Base-by-base conservation (phyloP, 2,797 vertebrate species). In the Dromococcyx pavoninus region DNA sequence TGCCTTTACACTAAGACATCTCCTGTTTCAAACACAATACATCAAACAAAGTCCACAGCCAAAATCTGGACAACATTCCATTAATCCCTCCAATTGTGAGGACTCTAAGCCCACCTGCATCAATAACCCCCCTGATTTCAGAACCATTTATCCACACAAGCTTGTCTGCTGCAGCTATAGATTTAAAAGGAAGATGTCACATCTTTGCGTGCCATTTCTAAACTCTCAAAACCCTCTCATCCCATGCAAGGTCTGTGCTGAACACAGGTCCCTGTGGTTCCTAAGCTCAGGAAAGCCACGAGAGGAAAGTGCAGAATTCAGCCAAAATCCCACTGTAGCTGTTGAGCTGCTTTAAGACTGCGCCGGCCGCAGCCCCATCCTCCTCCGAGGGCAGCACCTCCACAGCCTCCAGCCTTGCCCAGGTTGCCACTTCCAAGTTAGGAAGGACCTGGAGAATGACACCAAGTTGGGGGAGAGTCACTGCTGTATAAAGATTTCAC, bases 391-490 rank as follows among this genome's bases (percentile, higher is more conserved):
- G 73, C 58, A 95, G 86, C 79, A 89, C 78, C 96, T 94, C 88
- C 74, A 86, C 35, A 91, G 78, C 66, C 92, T 88, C 86, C 39
- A 89, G 66, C 73, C 75, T 67, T 94, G 76, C 93, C 91, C 86
- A 79, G 71, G 94, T 44, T 95, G 86, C 92, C 79, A 89, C 80
- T 78, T 81, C 79, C 93, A 92, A 94, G 86, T 89, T 80, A 57
- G 77, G 96, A 97, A 97, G 91, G 94, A 96, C 76, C 46, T 92
- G 81, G 88, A 97, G 78, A 85, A 44, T 15, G 64, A 78, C 35
- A 39, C 37, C 3, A 46, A 96, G 79, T 17, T 80, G 88, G 62
- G 13, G 10, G 92, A 15, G 80, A 87, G 96, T 78, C n/a, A 43
- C 89, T 69, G 95, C 86, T 91, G 58, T 81, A 84, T 85, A 94